These are phyloP conservation scores for Spodoptera littoralis DNA, from an alignment of 2,888 invertebrate genomes.

Conservation along the genomic window DNA sequence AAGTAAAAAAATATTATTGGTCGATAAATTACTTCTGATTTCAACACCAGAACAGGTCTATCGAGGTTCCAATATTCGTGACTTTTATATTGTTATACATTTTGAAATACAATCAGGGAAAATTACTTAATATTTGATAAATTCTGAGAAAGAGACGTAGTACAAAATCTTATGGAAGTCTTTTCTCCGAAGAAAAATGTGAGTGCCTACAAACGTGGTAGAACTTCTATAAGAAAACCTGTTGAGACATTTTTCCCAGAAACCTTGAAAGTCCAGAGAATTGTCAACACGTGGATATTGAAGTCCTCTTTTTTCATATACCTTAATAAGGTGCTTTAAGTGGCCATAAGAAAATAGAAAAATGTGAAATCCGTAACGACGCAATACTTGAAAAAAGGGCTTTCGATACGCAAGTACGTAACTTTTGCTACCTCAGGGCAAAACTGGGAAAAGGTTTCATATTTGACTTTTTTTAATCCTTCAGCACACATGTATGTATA, in stretches of 20 bases:
- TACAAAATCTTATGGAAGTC: too few species aligned
- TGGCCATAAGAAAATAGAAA: constrained; percentile 11
- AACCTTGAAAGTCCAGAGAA: constrained; percentile 5
- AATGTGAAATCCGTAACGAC: constrained; percentile 36
- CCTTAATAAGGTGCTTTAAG: constrained; percentile 19
- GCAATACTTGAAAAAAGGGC: constrained; percentile 35
- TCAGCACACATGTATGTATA: constrained; percentile 15
- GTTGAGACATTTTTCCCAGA: neutral
- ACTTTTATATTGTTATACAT: too few species aligned
- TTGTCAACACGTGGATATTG: constrained; percentile 12
- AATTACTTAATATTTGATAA: too few species aligned
- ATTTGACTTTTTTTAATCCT: constrained; percentile 37
- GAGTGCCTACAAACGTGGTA: neutral
- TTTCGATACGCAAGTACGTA: constrained; percentile 19
- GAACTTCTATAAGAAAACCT: neutral
- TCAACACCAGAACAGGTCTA: too few species aligned
- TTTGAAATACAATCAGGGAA: too few species aligned
- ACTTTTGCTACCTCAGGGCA: constrained; percentile 31
- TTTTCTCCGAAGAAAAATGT: neutral
- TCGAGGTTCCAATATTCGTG: too few species aligned
- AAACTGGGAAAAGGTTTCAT: constrained; percentile 29
- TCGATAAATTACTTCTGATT: too few species aligned
- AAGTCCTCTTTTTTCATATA: constrained; percentile 10
- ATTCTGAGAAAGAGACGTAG: too few species aligned
- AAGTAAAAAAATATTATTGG: too few species aligned